A percentile compares a stretch with the other conserved stretches of the same genome.
Conservation (phyloP, 2,797 vertebrate species). For the Catostomus latipinnis region DNA sequence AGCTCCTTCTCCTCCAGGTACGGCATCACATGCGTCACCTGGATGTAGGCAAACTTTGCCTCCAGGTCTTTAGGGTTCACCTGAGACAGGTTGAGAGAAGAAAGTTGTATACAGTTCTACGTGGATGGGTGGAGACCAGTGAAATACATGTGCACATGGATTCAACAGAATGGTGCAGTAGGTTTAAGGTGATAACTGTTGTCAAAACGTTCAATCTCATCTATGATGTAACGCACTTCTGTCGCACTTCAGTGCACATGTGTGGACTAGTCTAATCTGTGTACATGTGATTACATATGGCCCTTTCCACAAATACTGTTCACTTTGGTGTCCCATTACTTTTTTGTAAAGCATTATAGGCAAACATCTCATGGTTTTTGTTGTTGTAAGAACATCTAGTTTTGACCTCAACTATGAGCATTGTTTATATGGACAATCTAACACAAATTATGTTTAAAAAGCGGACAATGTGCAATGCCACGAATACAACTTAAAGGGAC, state of each 20-base stretch:
- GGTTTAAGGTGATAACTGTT: neutral
- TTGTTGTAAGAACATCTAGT: no score
- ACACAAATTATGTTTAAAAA: no score
- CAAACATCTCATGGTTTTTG: no score
- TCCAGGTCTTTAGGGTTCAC: constrained; percentile 97
- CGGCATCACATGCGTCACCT: constrained; percentile 93
- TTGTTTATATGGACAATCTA: no score
- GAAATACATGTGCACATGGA: neutral
- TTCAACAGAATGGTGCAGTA: neutral
- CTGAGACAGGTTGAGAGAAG: constrained; percentile 65
- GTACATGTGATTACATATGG: neutral
- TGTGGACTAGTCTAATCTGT: neutral
- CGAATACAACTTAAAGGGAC: no score
- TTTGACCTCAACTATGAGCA: no score
- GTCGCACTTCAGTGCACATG: no score
- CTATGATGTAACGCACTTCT: neutral
- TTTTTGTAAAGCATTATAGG: no score
- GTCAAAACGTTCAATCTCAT: neutral
- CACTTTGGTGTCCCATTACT: no score
- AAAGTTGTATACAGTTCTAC: neutral
- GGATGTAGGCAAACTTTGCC: constrained; percentile 97
- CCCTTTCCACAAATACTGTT: no score
- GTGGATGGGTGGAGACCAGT: neutral
- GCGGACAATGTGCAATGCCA: no score
- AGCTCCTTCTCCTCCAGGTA: constrained; percentile 96